Evolutionary conservation across 2,888 invertebrate species (phyloP).

Genomic region (Leucophora obtusa): DNA sequence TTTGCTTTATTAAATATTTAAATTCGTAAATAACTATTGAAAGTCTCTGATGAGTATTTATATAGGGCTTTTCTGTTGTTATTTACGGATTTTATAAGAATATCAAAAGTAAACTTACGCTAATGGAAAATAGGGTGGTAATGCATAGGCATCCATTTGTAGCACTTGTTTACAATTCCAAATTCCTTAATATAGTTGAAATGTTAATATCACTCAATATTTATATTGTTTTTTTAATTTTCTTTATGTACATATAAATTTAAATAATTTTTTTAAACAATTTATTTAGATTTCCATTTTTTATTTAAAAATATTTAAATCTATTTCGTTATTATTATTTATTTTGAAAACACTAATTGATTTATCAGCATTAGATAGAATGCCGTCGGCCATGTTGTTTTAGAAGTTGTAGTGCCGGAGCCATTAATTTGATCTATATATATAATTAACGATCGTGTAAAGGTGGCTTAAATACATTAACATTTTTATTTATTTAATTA

Average conservation of each 20-base stretch:
- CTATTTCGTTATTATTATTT: not conserved
- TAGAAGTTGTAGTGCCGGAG: not conserved
- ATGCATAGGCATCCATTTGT: constrained; percentile 70
- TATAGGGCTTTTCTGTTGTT: constrained; percentile 49
- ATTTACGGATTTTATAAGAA: not conserved
- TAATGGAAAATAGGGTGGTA: constrained; percentile 71
- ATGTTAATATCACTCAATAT: constrained; percentile 8
- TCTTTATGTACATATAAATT: not conserved
- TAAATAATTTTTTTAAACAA: not conserved
- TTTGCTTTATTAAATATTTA: too few species aligned
- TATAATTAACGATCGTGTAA: not conserved
- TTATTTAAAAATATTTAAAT: not conserved
- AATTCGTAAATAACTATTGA: constrained; percentile 17
- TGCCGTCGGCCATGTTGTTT: not conserved
- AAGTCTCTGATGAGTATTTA: constrained; percentile 32
- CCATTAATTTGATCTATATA: not conserved
- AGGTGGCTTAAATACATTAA: not conserved
- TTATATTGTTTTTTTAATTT: not conserved
- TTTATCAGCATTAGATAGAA: not conserved
- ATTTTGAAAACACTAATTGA: not conserved
- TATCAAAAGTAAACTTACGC: constrained; percentile 67
- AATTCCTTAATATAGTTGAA: constrained; percentile 2
- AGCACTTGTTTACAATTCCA: not conserved
- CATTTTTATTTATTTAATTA: constrained; percentile 1
- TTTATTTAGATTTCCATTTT: too few species aligned